These are phyloP conservation scores for Meloidogyne exigua DNA, from an alignment of 1,140 invertebrate species.

Conservation along the genomic window DNA sequence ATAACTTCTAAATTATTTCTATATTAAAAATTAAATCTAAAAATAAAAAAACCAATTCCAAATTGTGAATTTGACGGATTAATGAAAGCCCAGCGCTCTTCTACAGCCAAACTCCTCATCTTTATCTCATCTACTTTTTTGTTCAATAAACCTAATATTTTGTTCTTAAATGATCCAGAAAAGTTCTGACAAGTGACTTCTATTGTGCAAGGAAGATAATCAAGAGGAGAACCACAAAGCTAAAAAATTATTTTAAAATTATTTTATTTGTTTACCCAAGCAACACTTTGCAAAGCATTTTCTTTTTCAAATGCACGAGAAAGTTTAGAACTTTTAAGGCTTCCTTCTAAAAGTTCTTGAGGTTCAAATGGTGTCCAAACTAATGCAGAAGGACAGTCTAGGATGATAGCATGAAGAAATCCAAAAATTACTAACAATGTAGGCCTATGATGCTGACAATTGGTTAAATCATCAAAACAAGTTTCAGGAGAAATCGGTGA, in stretches of 20 bases:
- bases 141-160: conserved; percentile 32
- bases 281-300: conserved; percentile 10
- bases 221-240: conserved; percentile 50
- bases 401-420: conserved; percentile 45
- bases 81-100: conserved; percentile 48
- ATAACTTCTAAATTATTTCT: conserved; percentile 31
- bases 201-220: conserved; percentile 36
- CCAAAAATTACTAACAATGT: conserved; percentile 46
- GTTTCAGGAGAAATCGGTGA: conserved; percentile 21
- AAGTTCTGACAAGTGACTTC: conserved; percentile 41
- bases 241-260: conserved; percentile 17
- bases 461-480: conserved; percentile 43
- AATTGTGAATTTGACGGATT: conserved; percentile 37
- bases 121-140: conserved; percentile 44
- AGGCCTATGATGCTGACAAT: conserved; percentile 50
- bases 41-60: conserved; percentile 39
- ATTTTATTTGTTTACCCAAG: not conserved
- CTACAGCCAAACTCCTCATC: conserved; percentile 41
- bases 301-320: conserved; percentile 10
- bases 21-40: not conserved
- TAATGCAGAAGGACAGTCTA: conserved; percentile 52
- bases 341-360: conserved; percentile 27
- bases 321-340: not conserved
- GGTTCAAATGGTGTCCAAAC: conserved; percentile 46
- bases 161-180: conserved; percentile 21